Percentiles rank a stretch among this genome's conserved stretches.
These are phyloP conservation scores for Zygaena filipendulae DNA, from an alignment of 2,888 invertebrate genomes.

Conservation along the genomic window DNA sequence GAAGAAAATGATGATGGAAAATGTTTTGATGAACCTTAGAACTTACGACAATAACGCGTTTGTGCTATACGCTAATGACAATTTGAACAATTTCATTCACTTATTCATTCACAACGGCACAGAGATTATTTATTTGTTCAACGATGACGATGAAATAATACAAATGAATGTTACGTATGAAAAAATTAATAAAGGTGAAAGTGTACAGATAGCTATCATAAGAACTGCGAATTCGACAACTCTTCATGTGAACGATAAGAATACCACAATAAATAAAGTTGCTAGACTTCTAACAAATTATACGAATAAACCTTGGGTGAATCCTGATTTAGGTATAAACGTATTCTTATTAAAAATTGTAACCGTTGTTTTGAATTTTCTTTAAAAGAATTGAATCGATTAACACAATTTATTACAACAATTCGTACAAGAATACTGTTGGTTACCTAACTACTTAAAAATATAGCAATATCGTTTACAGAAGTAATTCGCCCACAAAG, in stretches of 20 bases:
- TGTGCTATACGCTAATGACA: slow-evolving; percentile 91
- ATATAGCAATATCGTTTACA: slow-evolving; percentile 33
- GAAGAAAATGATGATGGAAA: slow-evolving; percentile 80
- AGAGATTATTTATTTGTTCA: slow-evolving; percentile 86
- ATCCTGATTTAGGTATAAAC: slow-evolving; percentile 82
- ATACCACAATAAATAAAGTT: slow-evolving; percentile 75
- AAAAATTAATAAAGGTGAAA: slow-evolving; percentile 82
- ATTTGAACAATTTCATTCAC: slow-evolving; percentile 93
- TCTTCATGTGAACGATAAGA: slow-evolving; percentile 84
- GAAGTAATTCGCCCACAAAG: slow-evolving; percentile 90
- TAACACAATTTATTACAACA: neutral
- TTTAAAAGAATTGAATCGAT: too few relatives aligned
- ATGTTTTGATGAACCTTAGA: slow-evolving; percentile 88
- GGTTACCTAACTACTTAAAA: slow-evolving; percentile 2
- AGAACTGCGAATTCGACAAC: slow-evolving; percentile 78
- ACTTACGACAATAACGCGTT: slow-evolving; percentile 86
- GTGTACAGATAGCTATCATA: slow-evolving; percentile 89
- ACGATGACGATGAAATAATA: slow-evolving; percentile 81
- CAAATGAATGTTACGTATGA: slow-evolving; percentile 81
- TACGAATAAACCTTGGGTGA: slow-evolving; percentile 87
- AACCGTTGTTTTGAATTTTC: too few relatives aligned
- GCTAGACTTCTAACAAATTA: slow-evolving; percentile 79
- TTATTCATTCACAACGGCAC: slow-evolving; percentile 83
- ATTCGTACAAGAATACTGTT: neutral
- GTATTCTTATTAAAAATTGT: neutral